These are phyloP conservation scores for Proisotoma minuta DNA, from an alignment of 2,888 invertebrate genomes.

Conservation along the genomic window DNA sequence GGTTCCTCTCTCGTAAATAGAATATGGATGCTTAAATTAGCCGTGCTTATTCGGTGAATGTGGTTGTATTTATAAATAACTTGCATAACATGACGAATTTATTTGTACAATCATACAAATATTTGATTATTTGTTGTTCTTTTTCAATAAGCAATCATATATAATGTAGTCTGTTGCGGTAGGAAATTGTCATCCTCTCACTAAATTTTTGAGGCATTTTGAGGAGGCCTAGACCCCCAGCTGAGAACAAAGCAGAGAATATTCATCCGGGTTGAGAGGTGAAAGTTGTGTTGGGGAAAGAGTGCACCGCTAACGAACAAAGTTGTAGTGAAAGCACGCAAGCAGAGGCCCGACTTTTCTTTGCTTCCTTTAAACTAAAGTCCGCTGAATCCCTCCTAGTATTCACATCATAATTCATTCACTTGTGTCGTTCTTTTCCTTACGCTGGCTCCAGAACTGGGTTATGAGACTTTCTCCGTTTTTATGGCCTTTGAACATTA, in stretches of 20 bases:
- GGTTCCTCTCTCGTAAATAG: too few species aligned
- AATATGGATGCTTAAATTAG: too few species aligned
- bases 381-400: background rate
- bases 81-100: too few species aligned
- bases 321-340: background rate
- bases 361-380: background rate
- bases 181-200: too few species aligned
- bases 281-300: conserved; percentile 5
- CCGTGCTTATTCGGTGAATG: too few species aligned
- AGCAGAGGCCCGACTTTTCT: background rate
- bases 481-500: too few species aligned
- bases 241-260: conserved; percentile 7
- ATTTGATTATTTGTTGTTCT: background rate
- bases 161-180: background rate
- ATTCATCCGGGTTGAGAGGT: conserved; percentile 7
- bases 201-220: too few species aligned
- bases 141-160: background rate
- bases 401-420: conserved; percentile 10
- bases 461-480: too few species aligned
- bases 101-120: too few species aligned
- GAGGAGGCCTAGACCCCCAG: background rate
- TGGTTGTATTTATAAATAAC: too few species aligned
- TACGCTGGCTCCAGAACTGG: too few species aligned
- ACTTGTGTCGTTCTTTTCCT: background rate
- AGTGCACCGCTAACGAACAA: conserved; percentile 2